Evolutionary conservation across 2,888 invertebrate species (phyloP), one percentile per base, ranked within the genome.

Genomic region (Neoscelio sp.): DNA sequence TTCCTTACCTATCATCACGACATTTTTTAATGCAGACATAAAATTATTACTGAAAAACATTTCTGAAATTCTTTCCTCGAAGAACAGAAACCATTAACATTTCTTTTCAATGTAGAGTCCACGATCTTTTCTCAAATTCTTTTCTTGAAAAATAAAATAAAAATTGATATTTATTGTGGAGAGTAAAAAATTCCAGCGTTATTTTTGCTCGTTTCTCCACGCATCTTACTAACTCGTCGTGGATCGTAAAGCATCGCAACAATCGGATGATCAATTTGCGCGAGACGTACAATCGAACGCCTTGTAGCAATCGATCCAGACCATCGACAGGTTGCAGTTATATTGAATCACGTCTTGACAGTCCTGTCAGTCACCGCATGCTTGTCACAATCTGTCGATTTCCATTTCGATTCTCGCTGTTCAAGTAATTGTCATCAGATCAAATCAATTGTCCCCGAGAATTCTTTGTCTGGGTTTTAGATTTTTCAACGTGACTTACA

Each of bases 331-430:
- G 38, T 64, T 52, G 54, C 23, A 64, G 18, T 56, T 73, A 65
- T 58, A 56, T 73, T 73, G 73, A 73, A 73, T 73, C 64, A 60
- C 46, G 46, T 33, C 64, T 64, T 64, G 73, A 56, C 64, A 73
- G 73, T 56, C 4, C 56, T 64, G 73, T 73, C 73, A 60, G 48
- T 73, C 71, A 44, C 26, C 30, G 62, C 54, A 62, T 28, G 62
- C 52, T 13, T 54, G 48, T 58, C 70, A 60, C 52, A 60, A 50
- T 44, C 50, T 35, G 60, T 60, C 50, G 70, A 71, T 52, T 71
- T 33, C 26, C 60, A 71, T 71, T 60, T 60, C 48, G 20, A 48
- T 60, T 42, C 23, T 12, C 23, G 17, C 26, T 23, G 67, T 30
- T 46, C 56, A 20, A 38, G 50, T 48, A 48, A 67, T 56, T 56